Percentiles rank a stretch among this genome's conserved stretches.
phyloP scores from a whole-genome alignment of 2,888 invertebrate genomes.

The Conus canariensis region DNA sequence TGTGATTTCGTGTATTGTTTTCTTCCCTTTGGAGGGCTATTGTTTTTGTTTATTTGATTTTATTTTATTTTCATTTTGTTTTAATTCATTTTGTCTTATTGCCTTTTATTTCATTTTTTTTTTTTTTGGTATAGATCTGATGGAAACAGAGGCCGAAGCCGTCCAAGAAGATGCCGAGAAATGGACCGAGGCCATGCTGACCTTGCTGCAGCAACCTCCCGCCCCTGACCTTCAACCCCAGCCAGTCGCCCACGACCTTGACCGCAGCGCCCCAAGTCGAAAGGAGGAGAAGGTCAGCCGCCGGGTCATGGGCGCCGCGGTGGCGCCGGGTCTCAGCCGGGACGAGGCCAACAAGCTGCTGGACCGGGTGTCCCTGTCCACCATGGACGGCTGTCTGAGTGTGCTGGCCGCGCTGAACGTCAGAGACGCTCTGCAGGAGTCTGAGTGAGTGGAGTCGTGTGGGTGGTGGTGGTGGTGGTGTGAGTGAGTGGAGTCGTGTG shows the following conservation, averaged over 20 bases:
- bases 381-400: conserved; percentile 72
- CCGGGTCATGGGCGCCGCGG: not conserved
- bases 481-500: not conserved
- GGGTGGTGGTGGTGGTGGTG: not conserved
- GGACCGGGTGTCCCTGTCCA: conserved; percentile 61
- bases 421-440: conserved; percentile 67
- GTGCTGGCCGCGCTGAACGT: conserved; percentile 71
- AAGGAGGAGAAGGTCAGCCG: conserved; percentile 29
- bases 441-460: conserved; percentile 69
- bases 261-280: not conserved
- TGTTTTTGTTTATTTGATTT: too few relatives aligned
- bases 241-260: not conserved
- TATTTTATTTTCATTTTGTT: not conserved
- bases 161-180: conserved; percentile 48
- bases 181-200: conserved; percentile 49
- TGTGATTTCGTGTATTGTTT: too few relatives aligned
- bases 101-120: too few relatives aligned
- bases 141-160: conserved; percentile 34
- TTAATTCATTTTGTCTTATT: too few relatives aligned
- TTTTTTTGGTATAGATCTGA: not conserved
- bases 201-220: conserved; percentile 39
- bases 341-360: conserved; percentile 57
- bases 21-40: too few relatives aligned
- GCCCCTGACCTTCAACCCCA: not conserved
- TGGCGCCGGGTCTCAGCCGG: conserved; percentile 23